Evolutionary conservation across 2,113 vertebrate genomes (phyloP), one percentile per base, ranked within the genome.

Genomic region (Bujurquina vittata): DNA sequence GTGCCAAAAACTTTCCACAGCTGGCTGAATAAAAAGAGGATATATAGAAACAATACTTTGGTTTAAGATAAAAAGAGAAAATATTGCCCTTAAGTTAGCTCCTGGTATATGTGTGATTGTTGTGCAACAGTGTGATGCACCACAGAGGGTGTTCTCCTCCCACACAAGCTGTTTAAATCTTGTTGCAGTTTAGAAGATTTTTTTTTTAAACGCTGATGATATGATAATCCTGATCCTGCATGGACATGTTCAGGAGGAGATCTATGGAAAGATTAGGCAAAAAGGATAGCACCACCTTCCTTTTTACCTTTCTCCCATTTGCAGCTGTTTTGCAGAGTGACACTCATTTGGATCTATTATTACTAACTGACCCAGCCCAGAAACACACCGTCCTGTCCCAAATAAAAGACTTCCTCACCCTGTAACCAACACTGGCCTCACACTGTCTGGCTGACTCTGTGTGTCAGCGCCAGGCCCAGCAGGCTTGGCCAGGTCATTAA

Each of bases 401-500:
- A 69, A 92, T 89, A 63, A 80, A 81, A 78, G 35, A 17, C 62
- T n/a, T 62, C 65, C 59, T 60, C 65, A 72, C 10, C 43, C 65
- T 52, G 7, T 23, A 58, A 84, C 79, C 76, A 84, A 22, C 67
- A 10, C 79, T 18, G 61, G 77, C 58, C 74, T 77, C 43, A 22
- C 75, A n/a, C 75, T 46, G 74, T 54, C 75, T 76, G 57, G 9
- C 35, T 62, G 31, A 67, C 11, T 75, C 10, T 58, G 18, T 40
- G 56, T 75, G 76, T 72, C 29, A n/a, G 85, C 55, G 85, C 85
- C 82, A 87, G 75, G 37, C 87, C 91, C 85, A 84, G 89, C 89
- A 85, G 91, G 91, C 90, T 84, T 86, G 90, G 87, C 81, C 35
- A 75, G 81, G 84, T 87, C 86, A 77, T 79, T 93, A 93, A 89